Percentiles rank a stretch among this genome's conserved stretches.
These are phyloP conservation scores for Cebuella pygmaea DNA, from an alignment of 2,797 vertebrate species.

Conservation along the genomic window DNA sequence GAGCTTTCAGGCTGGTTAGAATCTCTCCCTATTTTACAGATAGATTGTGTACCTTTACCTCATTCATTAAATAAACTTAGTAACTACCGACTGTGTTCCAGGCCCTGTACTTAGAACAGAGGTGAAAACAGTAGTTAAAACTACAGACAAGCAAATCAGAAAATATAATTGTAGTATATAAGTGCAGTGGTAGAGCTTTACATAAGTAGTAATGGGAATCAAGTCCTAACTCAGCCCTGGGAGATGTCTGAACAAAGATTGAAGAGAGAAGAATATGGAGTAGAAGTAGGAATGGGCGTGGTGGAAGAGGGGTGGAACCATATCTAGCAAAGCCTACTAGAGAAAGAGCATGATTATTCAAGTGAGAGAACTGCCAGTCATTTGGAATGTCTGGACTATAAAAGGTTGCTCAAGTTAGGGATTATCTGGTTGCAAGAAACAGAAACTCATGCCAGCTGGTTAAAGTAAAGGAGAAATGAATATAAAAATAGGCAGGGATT, in stretches of 20 bases:
- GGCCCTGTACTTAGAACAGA: background rate
- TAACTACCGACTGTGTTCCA: background rate
- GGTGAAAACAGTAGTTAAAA: conserved; percentile 36
- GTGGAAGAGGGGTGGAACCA: background rate
- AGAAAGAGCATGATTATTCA: background rate
- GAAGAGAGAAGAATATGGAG: background rate
- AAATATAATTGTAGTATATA: background rate
- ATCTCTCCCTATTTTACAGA: background rate
- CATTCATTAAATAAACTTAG: background rate
- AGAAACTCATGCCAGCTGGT: conserved; percentile 51
- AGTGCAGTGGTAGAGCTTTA: background rate
- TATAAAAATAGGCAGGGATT: conserved; percentile 67
- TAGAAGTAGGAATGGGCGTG: background rate
- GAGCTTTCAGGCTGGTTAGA: background rate
- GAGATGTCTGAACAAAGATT: background rate
- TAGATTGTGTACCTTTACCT: background rate
- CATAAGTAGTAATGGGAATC: background rate
- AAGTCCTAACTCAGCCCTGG: background rate
- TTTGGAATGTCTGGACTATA: background rate
- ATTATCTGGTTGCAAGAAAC: conserved; percentile 66
- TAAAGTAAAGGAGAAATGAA: conserved; percentile 22
- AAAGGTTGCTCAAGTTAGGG: conserved; percentile 24
- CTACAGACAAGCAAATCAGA: conserved; percentile 15
- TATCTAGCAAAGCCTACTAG: background rate
- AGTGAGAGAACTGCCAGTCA: background rate